These are phyloP conservation scores for Volucella inanis DNA, from an alignment of 2,888 invertebrate species.

Conservation along the genomic window DNA sequence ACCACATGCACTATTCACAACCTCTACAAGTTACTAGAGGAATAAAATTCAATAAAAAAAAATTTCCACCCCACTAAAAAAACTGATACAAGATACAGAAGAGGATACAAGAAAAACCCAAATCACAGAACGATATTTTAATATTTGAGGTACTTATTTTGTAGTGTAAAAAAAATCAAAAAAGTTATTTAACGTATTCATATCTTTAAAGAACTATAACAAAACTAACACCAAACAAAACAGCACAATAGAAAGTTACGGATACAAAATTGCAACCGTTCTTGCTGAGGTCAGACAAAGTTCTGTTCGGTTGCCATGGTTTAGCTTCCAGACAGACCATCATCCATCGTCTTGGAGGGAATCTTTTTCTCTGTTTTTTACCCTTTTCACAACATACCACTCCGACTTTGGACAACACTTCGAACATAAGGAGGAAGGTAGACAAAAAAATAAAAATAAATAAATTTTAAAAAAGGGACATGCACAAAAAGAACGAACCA, in stretches of 20 bases:
- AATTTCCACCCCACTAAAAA: slow-evolving; percentile 18
- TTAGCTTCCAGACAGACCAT: slow-evolving; percentile 76
- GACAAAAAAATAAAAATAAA: slow-evolving; percentile 24
- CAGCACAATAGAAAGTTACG: slow-evolving; percentile 43
- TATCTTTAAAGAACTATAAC: slow-evolving; percentile 25
- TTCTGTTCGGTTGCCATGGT: slow-evolving; percentile 80
- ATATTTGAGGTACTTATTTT: slow-evolving; percentile 25
- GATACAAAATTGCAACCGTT: slow-evolving; percentile 78
- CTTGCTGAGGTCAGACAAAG: slow-evolving; percentile 82
- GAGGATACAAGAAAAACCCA: background rate
- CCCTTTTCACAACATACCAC: slow-evolving; percentile 73
- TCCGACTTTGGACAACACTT: slow-evolving; percentile 67
- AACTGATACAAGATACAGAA: background rate
- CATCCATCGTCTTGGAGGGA: slow-evolving; percentile 76
- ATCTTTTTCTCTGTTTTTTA: slow-evolving; percentile 52
- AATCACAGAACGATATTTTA: slow-evolving; percentile 37
- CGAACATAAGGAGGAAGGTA: slow-evolving; percentile 51
- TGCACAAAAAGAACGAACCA: slow-evolving; percentile 50
- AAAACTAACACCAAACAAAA: slow-evolving; percentile 45
- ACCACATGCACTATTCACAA: slow-evolving; percentile 58
- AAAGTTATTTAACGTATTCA: slow-evolving; percentile 47
- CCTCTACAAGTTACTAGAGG: background rate
- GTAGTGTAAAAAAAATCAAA: slow-evolving; percentile 24
- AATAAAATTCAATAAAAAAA: slow-evolving; percentile 32
- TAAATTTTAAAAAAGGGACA: slow-evolving; percentile 52